Evolutionary conservation across 2,113 vertebrate species (phyloP).

Genomic region (Sturnus vulgaris): DNA sequence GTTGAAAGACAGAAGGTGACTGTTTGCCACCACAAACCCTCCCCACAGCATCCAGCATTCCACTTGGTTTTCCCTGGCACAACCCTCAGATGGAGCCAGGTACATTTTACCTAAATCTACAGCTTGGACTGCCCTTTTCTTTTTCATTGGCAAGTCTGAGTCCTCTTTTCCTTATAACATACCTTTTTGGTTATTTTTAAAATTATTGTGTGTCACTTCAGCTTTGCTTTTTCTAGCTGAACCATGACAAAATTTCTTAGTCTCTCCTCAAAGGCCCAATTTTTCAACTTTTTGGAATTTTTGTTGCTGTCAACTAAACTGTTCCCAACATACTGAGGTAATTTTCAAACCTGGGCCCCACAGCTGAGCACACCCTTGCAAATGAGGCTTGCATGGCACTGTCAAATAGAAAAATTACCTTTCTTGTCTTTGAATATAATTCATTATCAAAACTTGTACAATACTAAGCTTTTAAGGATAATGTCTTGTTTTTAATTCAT

Average conservation of each 20-base stretch:
- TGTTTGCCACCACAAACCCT: not conserved
- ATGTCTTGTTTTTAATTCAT: not conserved
- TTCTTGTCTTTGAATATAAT: not conserved
- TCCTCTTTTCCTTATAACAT: not conserved
- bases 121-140: not conserved
- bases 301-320: not conserved
- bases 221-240: not conserved
- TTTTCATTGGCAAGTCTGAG: not conserved
- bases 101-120: not conserved
- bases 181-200: not conserved
- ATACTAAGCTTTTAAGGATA: not conserved
- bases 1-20: not conserved
- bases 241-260: not conserved
- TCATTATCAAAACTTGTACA: not conserved
- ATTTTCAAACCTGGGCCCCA: not conserved
- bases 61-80: not conserved
- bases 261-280: not conserved
- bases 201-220: not conserved
- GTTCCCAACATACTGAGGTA: not conserved
- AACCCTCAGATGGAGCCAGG: not conserved
- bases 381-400: not conserved
- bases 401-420: constrained; percentile 1
- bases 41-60: not conserved
- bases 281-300: not conserved
- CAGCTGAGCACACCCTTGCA: not conserved